A percentile compares a stretch with the other conserved stretches of the same genome.
phyloP scores from a whole-genome alignment of 1,140 invertebrate species.

The Cyclargus thomasi region DNA sequence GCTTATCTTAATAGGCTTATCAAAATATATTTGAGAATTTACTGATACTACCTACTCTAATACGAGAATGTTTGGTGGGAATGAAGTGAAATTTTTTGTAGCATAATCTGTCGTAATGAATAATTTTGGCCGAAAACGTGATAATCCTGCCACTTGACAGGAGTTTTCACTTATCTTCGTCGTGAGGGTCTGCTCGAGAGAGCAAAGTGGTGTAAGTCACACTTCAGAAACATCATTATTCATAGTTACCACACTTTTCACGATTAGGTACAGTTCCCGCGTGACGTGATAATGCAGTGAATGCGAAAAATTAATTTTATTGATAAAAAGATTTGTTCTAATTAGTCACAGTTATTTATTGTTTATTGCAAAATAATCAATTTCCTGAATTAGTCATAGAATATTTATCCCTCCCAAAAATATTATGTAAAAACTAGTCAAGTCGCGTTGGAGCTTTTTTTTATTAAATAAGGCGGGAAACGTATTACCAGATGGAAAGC shows the following conservation, averaged over 20 bases:
- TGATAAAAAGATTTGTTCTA: not conserved
- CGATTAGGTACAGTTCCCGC: slow-evolving; percentile 13
- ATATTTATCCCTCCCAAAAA: no score
- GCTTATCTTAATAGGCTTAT: no score
- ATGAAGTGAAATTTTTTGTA: no score
- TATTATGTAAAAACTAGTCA: no score
- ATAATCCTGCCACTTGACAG: slow-evolving; percentile 27
- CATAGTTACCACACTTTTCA: slow-evolving; percentile 35
- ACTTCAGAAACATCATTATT: slow-evolving; percentile 50
- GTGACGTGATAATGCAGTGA: not conserved
- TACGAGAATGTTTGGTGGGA: not conserved
- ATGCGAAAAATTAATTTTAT: not conserved
- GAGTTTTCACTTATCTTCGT: slow-evolving; percentile 54
- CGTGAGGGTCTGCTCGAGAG: slow-evolving; percentile 47
- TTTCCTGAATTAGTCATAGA: no score
- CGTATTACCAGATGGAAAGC: no score
- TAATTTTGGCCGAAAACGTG: not conserved
- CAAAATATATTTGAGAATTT: no score
- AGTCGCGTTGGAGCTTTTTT: no score
- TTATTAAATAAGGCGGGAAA: no score
- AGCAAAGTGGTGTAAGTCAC: slow-evolving; percentile 56
- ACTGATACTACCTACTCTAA: not conserved
- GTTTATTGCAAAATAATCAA: no score
- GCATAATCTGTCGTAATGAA: not conserved
- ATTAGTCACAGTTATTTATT: no score